A percentile compares a stretch with the other conserved stretches of the same genome.
Evolutionary conservation across 2,797 vertebrate genomes (phyloP).

Genomic region (Emydoidea blandingii): DNA sequence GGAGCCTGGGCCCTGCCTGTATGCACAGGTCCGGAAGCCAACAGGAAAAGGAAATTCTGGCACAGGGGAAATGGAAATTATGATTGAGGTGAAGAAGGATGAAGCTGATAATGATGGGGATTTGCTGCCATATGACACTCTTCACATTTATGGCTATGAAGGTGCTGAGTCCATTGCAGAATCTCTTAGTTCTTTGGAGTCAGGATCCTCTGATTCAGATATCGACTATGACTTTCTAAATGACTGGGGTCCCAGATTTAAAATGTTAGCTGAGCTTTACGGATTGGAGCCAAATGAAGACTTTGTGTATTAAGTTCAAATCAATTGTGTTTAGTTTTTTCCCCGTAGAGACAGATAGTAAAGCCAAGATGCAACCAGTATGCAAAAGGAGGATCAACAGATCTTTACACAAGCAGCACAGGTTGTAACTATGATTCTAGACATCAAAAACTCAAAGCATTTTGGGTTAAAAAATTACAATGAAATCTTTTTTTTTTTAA

Average conservation of each 20-base stretch:
- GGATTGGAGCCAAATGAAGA: slow-evolving; percentile 85
- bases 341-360: background rate
- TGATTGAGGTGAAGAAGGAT: slow-evolving; percentile 96
- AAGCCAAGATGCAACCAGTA: slow-evolving; percentile 7
- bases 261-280: slow-evolving; percentile 94
- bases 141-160: slow-evolving; percentile 96
- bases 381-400: slow-evolving; percentile 17
- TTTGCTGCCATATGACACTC: slow-evolving; percentile 92
- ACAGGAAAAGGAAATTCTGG: slow-evolving; percentile 42
- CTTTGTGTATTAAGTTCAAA: slow-evolving; percentile 83
- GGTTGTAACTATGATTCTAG: slow-evolving; percentile 1
- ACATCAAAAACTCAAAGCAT: background rate
- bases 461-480: background rate
- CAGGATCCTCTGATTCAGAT: slow-evolving; percentile 89
- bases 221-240: slow-evolving; percentile 95
- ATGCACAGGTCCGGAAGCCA: slow-evolving; percentile 88
- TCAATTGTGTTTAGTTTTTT: background rate
- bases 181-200: slow-evolving; percentile 93
- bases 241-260: slow-evolving; percentile 96
- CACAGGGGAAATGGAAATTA: slow-evolving; percentile 92
- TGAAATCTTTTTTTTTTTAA: background rate
- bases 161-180: slow-evolving; percentile 92
- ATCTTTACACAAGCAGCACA: background rate
- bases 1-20: slow-evolving; percentile 77
- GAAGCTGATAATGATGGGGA: slow-evolving; percentile 94